Percentiles rank a stretch among this genome's conserved stretches.
Evolutionary conservation across 2,888 invertebrate genomes (phyloP).

Genomic region (Sinhomidia bicolor): DNA sequence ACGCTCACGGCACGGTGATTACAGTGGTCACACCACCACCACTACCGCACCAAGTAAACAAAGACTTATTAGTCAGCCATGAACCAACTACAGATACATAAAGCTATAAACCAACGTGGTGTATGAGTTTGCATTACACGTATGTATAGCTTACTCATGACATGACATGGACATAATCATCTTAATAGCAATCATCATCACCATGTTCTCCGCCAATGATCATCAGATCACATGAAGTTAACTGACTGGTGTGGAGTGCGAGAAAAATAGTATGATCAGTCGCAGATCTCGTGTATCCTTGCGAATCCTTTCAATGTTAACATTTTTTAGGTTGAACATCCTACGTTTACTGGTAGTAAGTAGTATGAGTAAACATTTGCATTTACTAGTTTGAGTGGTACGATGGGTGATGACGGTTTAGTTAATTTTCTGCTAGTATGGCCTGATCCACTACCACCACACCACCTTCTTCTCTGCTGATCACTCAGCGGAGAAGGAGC

Average conservation of each 20-base stretch:
- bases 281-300: constrained; percentile 66
- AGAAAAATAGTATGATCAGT: constrained; percentile 47
- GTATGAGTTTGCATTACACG: neutral
- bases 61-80: constrained; percentile 42
- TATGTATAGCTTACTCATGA: neutral
- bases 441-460: constrained; percentile 61
- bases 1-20: neutral
- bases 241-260: constrained; percentile 1
- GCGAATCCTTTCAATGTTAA: constrained; percentile 56
- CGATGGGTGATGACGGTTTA: neutral
- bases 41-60: constrained; percentile 1
- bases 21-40: neutral
- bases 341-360: neutral
- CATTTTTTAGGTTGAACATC: neutral
- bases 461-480: constrained; percentile 51
- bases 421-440: constrained; percentile 45
- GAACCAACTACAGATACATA: no score
- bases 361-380: no score
- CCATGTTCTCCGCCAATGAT: constrained; percentile 25
- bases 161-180: neutral
- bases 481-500: constrained; percentile 42
- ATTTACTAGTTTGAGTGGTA: no score
- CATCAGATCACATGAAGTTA: constrained; percentile 65
- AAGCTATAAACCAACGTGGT: constrained; percentile 30
- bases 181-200: constrained; percentile 17